Percentiles rank a stretch among this genome's conserved stretches.
phyloP scores from a whole-genome alignment of 1,140 invertebrate genomes.

The Sycobia sp. region DNA sequence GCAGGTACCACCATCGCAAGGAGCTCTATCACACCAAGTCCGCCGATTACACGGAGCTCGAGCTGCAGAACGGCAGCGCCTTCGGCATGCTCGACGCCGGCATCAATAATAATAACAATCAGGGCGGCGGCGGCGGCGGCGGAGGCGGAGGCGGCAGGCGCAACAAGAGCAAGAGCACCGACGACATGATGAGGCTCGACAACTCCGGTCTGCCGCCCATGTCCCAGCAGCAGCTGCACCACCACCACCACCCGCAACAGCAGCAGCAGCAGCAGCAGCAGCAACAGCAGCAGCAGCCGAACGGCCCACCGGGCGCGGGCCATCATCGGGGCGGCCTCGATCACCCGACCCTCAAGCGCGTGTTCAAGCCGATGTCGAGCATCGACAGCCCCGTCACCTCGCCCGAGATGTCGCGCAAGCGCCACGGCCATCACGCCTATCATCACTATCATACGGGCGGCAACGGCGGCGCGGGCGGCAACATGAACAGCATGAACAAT shows the following conservation, averaged over 20 bases:
- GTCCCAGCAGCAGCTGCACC: too few relatives aligned
- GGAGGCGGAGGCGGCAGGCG: slow-evolving; percentile 69
- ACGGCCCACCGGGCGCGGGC: too few relatives aligned
- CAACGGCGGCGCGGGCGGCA: too few relatives aligned
- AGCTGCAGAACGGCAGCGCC: slow-evolving; percentile 66
- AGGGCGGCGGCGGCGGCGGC: slow-evolving; percentile 62
- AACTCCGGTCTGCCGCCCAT: too few relatives aligned
- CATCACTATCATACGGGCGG: slow-evolving; percentile 62
- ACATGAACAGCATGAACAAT: too few relatives aligned
- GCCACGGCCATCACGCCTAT: slow-evolving; percentile 66
- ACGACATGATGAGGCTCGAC: slow-evolving; percentile 80
- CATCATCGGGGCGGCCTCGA: slow-evolving; percentile 66
- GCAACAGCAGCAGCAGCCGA: neutral
- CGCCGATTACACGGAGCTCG: slow-evolving; percentile 77
- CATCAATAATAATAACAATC: slow-evolving; percentile 73
- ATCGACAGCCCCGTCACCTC: slow-evolving; percentile 85
- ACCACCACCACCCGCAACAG: too few relatives aligned
- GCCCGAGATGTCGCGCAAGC: slow-evolving; percentile 81
- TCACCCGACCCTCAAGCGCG: slow-evolving; percentile 88
- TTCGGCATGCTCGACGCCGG: too few relatives aligned
- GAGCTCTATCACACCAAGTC: slow-evolving; percentile 74
- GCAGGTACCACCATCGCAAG: slow-evolving; percentile 68
- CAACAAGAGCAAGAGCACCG: slow-evolving; percentile 85
- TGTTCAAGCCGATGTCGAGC: slow-evolving; percentile 91
- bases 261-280: too few relatives aligned